Evolutionary conservation across 2,113 vertebrate genomes (phyloP).

Genomic region (Xiphorhynchus elegans): DNA sequence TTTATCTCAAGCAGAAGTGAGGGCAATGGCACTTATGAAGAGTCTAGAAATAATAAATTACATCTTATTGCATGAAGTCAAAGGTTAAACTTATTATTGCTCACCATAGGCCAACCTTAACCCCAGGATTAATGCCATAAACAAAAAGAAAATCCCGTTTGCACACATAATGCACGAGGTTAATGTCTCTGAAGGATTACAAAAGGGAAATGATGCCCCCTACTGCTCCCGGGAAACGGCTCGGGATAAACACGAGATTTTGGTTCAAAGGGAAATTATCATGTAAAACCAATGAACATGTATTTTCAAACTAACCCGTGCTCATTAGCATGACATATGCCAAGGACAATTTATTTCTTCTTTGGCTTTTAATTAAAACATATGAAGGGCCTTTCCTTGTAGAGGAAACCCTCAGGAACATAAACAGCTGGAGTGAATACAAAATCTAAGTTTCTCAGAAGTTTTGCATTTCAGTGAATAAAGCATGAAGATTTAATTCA

Average conservation of each 20-base stretch:
- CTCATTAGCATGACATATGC: background rate
- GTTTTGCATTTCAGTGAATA: background rate
- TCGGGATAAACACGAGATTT: background rate
- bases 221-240: constrained; percentile 50
- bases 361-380: constrained; percentile 46
- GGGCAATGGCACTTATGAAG: constrained; percentile 9
- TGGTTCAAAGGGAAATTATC: constrained; percentile 8
- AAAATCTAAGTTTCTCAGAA: background rate
- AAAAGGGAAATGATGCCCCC: constrained; percentile 75
- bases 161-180: background rate
- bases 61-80: constrained; percentile 58
- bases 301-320: background rate
- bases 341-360: background rate
- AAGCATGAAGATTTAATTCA: background rate
- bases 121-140: constrained; percentile 73
- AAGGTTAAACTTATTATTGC: constrained; percentile 76
- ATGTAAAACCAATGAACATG: background rate
- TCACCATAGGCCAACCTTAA: constrained; percentile 68
- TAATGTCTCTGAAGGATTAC: constrained; percentile 67
- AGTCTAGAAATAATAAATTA: constrained; percentile 69
- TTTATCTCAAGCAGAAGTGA: constrained; percentile 48
- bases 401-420: background rate
- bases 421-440: background rate
- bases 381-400: background rate
- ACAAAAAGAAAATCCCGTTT: constrained; percentile 58